Percentiles rank a stretch among this genome's conserved stretches.
These are phyloP conservation scores for Ptychobarbus kaznakovi DNA, from an alignment of 2,797 vertebrate species.

Conservation along the genomic window DNA sequence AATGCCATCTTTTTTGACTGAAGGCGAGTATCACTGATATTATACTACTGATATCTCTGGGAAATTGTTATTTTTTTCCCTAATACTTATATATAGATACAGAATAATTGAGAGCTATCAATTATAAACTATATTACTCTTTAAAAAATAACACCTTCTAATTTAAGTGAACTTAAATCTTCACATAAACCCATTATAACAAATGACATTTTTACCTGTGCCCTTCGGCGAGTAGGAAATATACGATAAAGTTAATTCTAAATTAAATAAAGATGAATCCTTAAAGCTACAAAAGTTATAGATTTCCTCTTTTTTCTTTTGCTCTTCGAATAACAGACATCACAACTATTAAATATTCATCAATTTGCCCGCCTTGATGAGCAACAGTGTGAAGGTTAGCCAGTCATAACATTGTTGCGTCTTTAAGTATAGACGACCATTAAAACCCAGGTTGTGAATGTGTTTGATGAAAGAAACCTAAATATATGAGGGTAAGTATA, in stretches of 20 bases:
- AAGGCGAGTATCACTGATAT: background rate
- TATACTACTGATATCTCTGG: no score
- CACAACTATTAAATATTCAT: background rate
- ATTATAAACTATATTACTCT: no score
- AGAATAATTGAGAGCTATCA: no score
- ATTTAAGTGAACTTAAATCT: no score
- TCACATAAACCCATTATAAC: no score
- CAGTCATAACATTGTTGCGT: background rate
- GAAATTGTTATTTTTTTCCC: no score
- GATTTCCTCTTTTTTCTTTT: background rate
- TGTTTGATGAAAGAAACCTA: background rate
- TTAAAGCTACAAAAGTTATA: background rate
- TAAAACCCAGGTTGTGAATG: background rate
- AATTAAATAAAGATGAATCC: background rate
- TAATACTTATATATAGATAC: no score
- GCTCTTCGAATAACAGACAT: background rate
- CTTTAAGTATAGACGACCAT: no score
- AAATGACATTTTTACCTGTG: no score
- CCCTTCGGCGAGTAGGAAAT: no score
- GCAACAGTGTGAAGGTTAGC: background rate
- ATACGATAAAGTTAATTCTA: background rate
- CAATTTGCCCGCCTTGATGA: background rate
- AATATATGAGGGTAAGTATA: no score
- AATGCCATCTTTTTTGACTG: background rate
- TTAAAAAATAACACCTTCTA: no score